Percentiles rank a stretch among this genome's conserved stretches.
phyloP scores from a whole-genome alignment of 1,140 invertebrate genomes.

The Drosophila kanapiae region DNA sequence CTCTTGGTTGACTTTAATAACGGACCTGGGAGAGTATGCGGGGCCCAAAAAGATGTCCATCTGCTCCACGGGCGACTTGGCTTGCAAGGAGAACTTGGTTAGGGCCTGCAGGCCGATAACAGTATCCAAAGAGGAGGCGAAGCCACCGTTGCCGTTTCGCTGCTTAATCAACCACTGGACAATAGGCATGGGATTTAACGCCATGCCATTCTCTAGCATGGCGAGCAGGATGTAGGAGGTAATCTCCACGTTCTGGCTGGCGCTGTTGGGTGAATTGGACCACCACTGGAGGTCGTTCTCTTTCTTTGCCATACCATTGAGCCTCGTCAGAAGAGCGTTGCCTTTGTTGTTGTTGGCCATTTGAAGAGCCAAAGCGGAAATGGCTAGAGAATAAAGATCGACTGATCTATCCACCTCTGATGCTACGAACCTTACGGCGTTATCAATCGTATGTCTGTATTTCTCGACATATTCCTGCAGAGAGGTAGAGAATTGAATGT shows the following conservation, averaged over 20 bases:
- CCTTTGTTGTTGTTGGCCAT: constrained; percentile 88
- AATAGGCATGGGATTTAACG: constrained; percentile 87
- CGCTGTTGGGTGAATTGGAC: constrained; percentile 76
- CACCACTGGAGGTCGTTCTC: constrained; percentile 68
- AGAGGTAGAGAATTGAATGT: not conserved
- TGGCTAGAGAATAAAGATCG: constrained; percentile 91
- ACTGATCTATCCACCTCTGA: constrained; percentile 89
- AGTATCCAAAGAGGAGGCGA: constrained; percentile 90
- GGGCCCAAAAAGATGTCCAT: constrained; percentile 48
- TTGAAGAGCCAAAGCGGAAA: constrained; percentile 91
- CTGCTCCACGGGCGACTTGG: constrained; percentile 28
- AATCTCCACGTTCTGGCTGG: constrained; percentile 90
- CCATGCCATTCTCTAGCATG: constrained; percentile 86
- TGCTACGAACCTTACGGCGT: constrained; percentile 92
- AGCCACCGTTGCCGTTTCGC: constrained; percentile 91
- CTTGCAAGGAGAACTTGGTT: constrained; percentile 86
- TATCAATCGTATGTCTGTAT: constrained; percentile 89
- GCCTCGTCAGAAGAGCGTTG: constrained; percentile 37
- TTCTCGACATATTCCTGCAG: constrained; percentile 78
- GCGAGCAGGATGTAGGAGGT: constrained; percentile 91
- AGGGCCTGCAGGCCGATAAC: constrained; percentile 89
- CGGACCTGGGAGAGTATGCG: constrained; percentile 46
- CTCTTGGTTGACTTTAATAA: constrained; percentile 77
- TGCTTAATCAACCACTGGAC: constrained; percentile 91
- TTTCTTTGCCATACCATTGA: constrained; percentile 50